Conservation (phyloP, 2,113 vertebrate genomes). For the Chaetura pelagica region DNA sequence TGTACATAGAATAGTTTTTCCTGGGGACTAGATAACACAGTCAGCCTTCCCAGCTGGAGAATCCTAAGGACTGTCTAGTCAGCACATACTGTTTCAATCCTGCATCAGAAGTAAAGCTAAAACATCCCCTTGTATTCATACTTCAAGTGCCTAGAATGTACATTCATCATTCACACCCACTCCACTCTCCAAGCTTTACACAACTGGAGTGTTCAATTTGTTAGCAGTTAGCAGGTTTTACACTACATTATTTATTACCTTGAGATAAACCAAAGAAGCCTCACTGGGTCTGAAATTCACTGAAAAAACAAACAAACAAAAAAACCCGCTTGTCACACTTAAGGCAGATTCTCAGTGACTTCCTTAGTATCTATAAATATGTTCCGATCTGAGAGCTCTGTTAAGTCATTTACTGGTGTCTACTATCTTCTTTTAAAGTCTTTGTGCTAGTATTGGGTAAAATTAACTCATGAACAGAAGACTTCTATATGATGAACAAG, state of each 20-base stretch:
- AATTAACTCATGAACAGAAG: background rate
- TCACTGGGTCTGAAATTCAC: background rate
- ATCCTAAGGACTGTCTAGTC: background rate
- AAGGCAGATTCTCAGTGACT: background rate
- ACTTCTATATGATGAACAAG: background rate
- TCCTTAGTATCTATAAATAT: background rate
- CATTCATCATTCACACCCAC: background rate
- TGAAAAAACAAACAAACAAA: background rate
- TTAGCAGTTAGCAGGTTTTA: background rate
- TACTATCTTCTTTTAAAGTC: background rate
- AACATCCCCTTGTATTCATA: background rate
- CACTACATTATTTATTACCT: background rate
- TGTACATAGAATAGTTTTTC: background rate
- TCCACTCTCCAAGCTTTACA: background rate
- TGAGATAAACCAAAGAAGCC: background rate
- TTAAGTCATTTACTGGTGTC: background rate
- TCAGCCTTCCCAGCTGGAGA: background rate
- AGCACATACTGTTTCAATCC: background rate
- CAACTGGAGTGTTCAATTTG: background rate
- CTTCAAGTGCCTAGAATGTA: background rate
- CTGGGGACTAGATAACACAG: background rate
- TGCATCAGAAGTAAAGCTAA: background rate
- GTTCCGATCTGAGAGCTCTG: background rate
- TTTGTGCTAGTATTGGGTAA: background rate
- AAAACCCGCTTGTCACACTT: background rate